Base-by-base conservation (phyloP, 2,113 vertebrate genomes). In the Acrocephalus arundinaceus region DNA sequence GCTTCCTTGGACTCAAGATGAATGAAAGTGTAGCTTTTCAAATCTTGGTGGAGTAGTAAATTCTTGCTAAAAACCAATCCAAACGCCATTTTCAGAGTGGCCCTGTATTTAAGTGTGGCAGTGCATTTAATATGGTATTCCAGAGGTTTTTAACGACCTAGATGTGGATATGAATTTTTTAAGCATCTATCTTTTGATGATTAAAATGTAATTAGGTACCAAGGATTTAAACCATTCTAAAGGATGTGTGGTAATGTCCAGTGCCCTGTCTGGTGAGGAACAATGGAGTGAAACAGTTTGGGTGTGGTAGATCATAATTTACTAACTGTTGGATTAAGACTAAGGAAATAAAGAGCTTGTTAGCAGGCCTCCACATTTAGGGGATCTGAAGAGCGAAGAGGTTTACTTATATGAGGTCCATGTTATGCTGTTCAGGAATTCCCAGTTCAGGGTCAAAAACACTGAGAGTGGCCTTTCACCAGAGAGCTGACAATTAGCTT, bases 351-450 rank as follows among this genome's bases (percentile, higher is more conserved):
- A 62, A 92, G 39, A 81, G 46, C n/a, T 86, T 65, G 54, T 85
- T 77, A 93, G 52, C 70, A 83, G 73, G 27, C 49, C 37, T 93
- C 10, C 7, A 4, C 25, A 5, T 87, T 91, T 90, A 28, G 28
- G 24, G 52, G 48, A 75, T 89, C n/a, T 78, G 45, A n/a, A 93
- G 59, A 57, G 49, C 54, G 81, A 72, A 45, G 37, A 25, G 22
- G 21, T 87, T 90, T 85, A 21, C 46, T 91, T 84, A n/a, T 52
- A 24, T 65, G 51, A 83, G n/a, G 48, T 66, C 45, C 24, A 54
- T 57, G 41, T 80, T 96, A 35, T 39, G 33, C 31, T 85, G 45
- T 61, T 61, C 52, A 87, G 87, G 54, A 91, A 87, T 94, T 96
- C 77, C 57, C 46, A 89, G 7, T 85, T 70, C 46, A 73, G 58